Base-by-base conservation (phyloP, 2,888 invertebrate genomes). In the Platycheirus rosarum region DNA sequence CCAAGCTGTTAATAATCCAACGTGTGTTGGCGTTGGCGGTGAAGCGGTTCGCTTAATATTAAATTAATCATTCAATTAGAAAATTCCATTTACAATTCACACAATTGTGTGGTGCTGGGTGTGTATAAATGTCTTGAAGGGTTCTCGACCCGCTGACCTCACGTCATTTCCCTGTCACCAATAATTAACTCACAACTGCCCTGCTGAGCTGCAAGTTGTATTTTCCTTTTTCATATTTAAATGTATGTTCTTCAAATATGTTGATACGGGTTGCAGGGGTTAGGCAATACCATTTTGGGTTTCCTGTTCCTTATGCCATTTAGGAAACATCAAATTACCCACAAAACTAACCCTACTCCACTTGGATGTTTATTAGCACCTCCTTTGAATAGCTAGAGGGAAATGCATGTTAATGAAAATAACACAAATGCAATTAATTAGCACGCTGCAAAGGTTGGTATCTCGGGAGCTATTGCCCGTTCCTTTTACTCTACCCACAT, bases 41-140 rank as follows among this genome's bases (percentile, higher is more conserved):
- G 40, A 60, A 62, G 14, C 23, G 40, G 66, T 60, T 60, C 42
- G 46, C 53, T 60, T 46, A 69, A 69, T 74, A 78, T 78, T 73
- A 69, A 74, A 78, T 84, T 84, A 84, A 74, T 84, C 84, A 84
- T 84, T 84, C 84, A 84, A 84, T 84, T 84, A 78, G 84, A 84
- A 84, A 78, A 78, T 70, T 69, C 74, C 73, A 84, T 78, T 78
- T 82, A 82, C 76, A 68, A 73, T 82, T 66, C 82, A 68, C 51
- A 77, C 16, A 49, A 53, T 42, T 53, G 2, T 20, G 20, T 55
- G 4, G n/a, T 13, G 4, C 20, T 55, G n/a, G 18, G 1, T 2
- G 1, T 44, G 16, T 2, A 18, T 51, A 2, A 6, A 51, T 70
- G 44, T 74, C 79, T 74, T 55, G 5, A 74, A 79, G 69, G 79